A percentile compares a stretch with the other conserved stretches of the same genome.
phyloP scores from a whole-genome alignment of 2,797 vertebrate genomes.

The Eurystomus glaucurus region DNA sequence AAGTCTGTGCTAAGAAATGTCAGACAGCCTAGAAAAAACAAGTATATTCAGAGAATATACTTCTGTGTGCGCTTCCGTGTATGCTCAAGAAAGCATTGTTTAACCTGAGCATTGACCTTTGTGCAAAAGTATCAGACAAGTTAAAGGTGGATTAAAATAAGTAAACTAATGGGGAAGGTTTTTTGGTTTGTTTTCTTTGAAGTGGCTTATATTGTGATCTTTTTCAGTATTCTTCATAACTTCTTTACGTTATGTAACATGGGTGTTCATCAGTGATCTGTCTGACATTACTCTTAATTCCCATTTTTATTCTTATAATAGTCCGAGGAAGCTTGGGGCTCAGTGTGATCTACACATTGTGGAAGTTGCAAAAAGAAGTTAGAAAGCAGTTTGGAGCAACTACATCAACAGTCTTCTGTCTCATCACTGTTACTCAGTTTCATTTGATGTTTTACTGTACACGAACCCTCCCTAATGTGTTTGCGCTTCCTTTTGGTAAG shows the following conservation, averaged over 20 bases:
- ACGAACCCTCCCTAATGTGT: slow-evolving; percentile 93
- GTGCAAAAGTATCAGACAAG: neutral
- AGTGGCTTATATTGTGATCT: neutral
- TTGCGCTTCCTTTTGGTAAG: slow-evolving; percentile 93
- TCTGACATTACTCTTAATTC: neutral
- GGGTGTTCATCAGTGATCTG: neutral
- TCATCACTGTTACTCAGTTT: slow-evolving; percentile 93
- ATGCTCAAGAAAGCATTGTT: neutral
- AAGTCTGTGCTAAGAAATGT: neutral
- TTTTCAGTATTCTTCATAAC: neutral
- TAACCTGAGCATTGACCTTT: neutral
- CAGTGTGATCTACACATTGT: slow-evolving; percentile 88
- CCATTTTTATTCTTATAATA: slow-evolving; percentile 62
- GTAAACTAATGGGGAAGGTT: neutral
- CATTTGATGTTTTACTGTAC: slow-evolving; percentile 99
- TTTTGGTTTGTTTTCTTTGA: neutral
- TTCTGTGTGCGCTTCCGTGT: rapidly evolving
- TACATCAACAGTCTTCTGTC: slow-evolving; percentile 89
- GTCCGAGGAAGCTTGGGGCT: slow-evolving; percentile 91
- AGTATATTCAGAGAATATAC: neutral
- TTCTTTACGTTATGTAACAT: neutral
- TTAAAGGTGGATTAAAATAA: neutral
- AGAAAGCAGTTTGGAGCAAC: slow-evolving; percentile 92
- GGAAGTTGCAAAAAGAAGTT: slow-evolving; percentile 91
- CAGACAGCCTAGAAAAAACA: neutral